Conservation (phyloP, 1,140 invertebrate species). For the Dendrolimus kikuchii region DNA sequence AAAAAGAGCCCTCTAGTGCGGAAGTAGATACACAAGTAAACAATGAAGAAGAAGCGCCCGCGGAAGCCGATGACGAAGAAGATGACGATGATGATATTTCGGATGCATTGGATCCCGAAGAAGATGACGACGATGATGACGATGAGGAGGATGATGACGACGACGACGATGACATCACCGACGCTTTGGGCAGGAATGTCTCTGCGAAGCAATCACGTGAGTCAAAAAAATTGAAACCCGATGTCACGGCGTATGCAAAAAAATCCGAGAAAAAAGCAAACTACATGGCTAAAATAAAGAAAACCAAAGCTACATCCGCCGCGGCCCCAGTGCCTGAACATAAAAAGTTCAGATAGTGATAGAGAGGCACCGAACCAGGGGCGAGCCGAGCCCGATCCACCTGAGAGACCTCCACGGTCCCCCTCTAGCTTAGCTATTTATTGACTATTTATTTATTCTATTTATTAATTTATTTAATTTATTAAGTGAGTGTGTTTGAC, state of each 20-base stretch:
- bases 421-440: slow-evolving; percentile 70
- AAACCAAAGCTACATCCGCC: slow-evolving; percentile 62
- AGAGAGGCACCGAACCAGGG: slow-evolving; percentile 33
- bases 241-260: slow-evolving; percentile 68
- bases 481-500: slow-evolving; percentile 68
- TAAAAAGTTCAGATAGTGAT: slow-evolving; percentile 72
- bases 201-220: slow-evolving; percentile 80
- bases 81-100: slow-evolving; percentile 76
- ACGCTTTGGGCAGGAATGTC: slow-evolving; percentile 74
- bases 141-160: slow-evolving; percentile 83
- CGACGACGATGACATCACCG: slow-evolving; percentile 76
- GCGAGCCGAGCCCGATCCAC: slow-evolving; percentile 49
- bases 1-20: slow-evolving; percentile 54
- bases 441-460: slow-evolving; percentile 72
- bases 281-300: slow-evolving; percentile 62
- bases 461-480: slow-evolving; percentile 65
- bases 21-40: slow-evolving; percentile 46
- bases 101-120: slow-evolving; percentile 75
- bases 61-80: slow-evolving; percentile 74
- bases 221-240: slow-evolving; percentile 79
- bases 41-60: slow-evolving; percentile 58
- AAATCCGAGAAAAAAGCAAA: slow-evolving; percentile 73
- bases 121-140: slow-evolving; percentile 82
- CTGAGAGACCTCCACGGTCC: slow-evolving; percentile 57
- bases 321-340: slow-evolving; percentile 54